Evolutionary conservation across 2,888 invertebrate genomes (phyloP).

Genomic region (Drosophila colorata): DNA sequence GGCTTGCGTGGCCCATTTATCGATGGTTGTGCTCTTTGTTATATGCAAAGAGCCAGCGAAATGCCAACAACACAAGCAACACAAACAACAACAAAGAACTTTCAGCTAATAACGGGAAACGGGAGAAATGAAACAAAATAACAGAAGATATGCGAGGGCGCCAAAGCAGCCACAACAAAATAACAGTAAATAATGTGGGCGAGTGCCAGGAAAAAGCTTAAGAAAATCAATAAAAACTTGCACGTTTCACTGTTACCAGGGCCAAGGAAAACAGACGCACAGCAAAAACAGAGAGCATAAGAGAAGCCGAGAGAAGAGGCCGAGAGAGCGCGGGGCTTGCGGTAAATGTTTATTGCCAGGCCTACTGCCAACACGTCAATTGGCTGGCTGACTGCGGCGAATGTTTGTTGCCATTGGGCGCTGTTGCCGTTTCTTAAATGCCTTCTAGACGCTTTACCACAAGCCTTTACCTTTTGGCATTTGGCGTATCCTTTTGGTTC

Average conservation of each 20-base stretch:
- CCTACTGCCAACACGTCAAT: conserved; percentile 56
- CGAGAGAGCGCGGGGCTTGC: conserved; percentile 1
- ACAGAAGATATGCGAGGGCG: conserved; percentile 31
- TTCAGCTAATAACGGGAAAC: conserved; percentile 62
- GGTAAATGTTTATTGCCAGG: conserved; percentile 62
- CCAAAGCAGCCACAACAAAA: conserved; percentile 58
- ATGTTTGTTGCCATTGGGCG: conserved; percentile 33
- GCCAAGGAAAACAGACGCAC: conserved; percentile 25
- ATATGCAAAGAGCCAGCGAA: conserved; percentile 27
- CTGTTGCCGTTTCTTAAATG: conserved; percentile 37
- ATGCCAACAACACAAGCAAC: conserved; percentile 31
- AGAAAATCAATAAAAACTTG: conserved; percentile 67
- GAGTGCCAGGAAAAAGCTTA: conserved; percentile 49
- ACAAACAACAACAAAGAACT: conserved; percentile 4
- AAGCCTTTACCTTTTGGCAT: conserved; percentile 48
- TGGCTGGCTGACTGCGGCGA: conserved; percentile 50
- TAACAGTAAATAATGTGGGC: conserved; percentile 63
- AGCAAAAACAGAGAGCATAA: background rate
- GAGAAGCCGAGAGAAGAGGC: background rate
- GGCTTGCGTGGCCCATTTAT: conserved; percentile 45
- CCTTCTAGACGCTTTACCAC: conserved; percentile 22
- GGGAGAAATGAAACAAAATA: conserved; percentile 36
- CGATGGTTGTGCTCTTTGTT: conserved; percentile 42
- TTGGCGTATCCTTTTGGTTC: conserved; percentile 30
- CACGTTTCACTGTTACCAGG: conserved; percentile 48